These are phyloP conservation scores for Fragum fragum DNA, from an alignment of 2,888 invertebrate species.

Conservation along the genomic window DNA sequence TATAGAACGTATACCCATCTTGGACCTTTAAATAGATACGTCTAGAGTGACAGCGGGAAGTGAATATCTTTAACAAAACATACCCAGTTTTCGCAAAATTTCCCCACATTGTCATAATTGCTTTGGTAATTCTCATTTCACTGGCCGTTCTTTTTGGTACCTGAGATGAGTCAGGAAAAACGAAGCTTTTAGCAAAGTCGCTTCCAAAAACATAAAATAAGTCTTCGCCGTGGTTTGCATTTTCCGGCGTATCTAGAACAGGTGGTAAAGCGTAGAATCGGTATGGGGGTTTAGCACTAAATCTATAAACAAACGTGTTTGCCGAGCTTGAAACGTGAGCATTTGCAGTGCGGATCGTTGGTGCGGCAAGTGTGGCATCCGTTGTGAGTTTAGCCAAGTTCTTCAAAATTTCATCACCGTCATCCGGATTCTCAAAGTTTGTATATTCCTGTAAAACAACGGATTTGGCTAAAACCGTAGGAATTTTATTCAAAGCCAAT, in stretches of 20 bases:
- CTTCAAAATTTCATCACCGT: constrained; percentile 2
- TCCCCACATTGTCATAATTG: constrained; percentile 34
- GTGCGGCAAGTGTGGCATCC: constrained; percentile 30
- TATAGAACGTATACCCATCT: no score
- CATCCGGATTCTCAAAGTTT: constrained; percentile 13
- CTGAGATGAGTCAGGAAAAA: constrained; percentile 12
- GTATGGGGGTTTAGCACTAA: constrained; percentile 18
- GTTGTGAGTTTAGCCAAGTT: constrained; percentile 14
- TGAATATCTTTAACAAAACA: neutral
- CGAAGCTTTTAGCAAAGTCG: no score
- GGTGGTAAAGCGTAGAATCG: neutral
- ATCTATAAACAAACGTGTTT: constrained; percentile 37
- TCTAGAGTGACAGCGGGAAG: no score
- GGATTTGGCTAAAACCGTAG: constrained; percentile 2
- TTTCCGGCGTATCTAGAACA: neutral
- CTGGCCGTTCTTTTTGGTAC: neutral
- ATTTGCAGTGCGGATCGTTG: constrained; percentile 16
- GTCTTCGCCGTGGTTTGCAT: constrained; percentile 38
- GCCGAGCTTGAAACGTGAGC: constrained; percentile 7
- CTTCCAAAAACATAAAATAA: constrained; percentile 35
- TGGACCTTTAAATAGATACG: no score
- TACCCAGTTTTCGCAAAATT: constrained; percentile 36
- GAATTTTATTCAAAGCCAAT: constrained; percentile 7
- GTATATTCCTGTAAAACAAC: constrained; percentile 24
- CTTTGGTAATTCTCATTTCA: neutral